Base-by-base conservation (phyloP, 2,113 vertebrate genomes). In the Semnornis frantzii region DNA sequence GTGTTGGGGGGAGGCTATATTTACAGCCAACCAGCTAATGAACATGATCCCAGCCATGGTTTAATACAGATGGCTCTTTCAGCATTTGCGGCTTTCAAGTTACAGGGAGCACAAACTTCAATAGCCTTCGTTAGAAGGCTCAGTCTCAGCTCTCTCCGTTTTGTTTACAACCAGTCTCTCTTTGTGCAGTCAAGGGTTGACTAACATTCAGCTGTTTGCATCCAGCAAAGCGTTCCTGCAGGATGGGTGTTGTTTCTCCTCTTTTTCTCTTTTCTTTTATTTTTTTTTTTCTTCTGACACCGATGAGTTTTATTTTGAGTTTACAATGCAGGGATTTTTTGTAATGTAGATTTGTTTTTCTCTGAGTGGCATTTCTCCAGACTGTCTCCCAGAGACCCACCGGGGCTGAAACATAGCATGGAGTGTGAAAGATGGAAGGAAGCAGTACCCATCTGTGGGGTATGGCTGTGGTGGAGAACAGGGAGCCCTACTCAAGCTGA, bases 11-110 rank as follows among this genome's bases (percentile, higher is more conserved):
- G 84, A 96, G 94, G 90, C 94, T 95, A 94, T 96, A 96, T 96
- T 96, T 96, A 96, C 95, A 96, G 96, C 93, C 96, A 96, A 93
- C 95, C 96, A 96, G 90, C 95, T 97, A 97, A 97, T 97, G 96
- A 97, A 97, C 96, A 94, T 82, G 85, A 92, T 95, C 95, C 87
- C 64, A 87, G 94, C 82, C 95, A 94, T 64, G 80, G 84, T 91
- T 95, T 96, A 82, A 88, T 93, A 92, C 92, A 93, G 95, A 96
- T 91, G 90, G 95, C 52, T 90, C 89, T 96, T 96, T 93, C 94
- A 97, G 90, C 63, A 3, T 95, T 96, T 84, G 93, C 52, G 92
- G 96, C 96, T 96, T 97, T 97, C 96, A 96, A 96, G 96, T 94
- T 96, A 85, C 94, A 96, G 95, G 85, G 93, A 97, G 96, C 93